Percentiles rank a stretch among this genome's conserved stretches.
Evolutionary conservation across 2,888 invertebrate genomes (phyloP).

Genomic region (Oasisia sp.): DNA sequence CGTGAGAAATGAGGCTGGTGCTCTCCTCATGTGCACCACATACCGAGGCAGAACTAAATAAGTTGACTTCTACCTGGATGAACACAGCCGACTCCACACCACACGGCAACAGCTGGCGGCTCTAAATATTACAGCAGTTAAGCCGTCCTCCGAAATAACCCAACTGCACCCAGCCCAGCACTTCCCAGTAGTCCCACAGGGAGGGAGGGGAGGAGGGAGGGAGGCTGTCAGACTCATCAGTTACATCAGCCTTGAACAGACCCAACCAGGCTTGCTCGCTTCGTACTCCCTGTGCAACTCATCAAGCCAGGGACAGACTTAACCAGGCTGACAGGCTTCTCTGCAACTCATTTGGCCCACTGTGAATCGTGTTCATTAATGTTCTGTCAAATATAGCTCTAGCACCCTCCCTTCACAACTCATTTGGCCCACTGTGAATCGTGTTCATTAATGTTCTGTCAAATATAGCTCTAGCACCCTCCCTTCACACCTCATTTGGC

Average conservation of each 20-base stretch:
- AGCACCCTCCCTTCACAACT: too few relatives aligned
- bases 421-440: too few relatives aligned
- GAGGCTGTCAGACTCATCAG: neutral
- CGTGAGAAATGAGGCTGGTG: neutral
- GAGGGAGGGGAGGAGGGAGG: neutral
- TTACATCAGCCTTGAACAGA: neutral
- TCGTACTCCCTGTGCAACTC: neutral
- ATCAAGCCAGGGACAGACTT: too few relatives aligned
- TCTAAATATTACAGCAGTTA: neutral
- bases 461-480: too few relatives aligned
- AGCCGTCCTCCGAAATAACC: neutral
- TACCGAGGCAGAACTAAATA: neutral
- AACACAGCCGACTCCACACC: neutral
- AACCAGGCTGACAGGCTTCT: too few relatives aligned
- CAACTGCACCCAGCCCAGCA: neutral
- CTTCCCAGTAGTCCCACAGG: neutral
- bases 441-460: too few relatives aligned
- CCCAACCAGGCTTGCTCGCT: neutral
- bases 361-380: too few relatives aligned
- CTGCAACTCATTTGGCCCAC: too few relatives aligned
- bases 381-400: too few relatives aligned
- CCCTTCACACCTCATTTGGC: too few relatives aligned
- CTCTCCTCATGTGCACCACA: neutral
- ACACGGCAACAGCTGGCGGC: neutral
- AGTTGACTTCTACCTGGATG: constrained; percentile 8